phyloP scores from a whole-genome alignment of 1,140 invertebrate genomes.

The Drosophila suzukii region DNA sequence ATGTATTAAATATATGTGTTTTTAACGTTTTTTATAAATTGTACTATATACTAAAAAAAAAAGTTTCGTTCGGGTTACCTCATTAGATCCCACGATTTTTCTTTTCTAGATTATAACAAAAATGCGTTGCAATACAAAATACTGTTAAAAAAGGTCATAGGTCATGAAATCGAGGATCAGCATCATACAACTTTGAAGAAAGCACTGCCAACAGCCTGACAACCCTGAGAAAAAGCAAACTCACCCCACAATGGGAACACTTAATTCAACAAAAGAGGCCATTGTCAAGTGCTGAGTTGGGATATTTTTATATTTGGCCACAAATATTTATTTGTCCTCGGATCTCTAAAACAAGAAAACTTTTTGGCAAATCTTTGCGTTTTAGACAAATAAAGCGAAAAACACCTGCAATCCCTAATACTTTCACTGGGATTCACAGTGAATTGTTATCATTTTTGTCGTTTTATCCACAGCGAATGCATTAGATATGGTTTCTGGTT shows the following conservation, averaged over 20 bases:
- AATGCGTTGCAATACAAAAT: not conserved
- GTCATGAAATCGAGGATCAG: not conserved
- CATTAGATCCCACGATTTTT: no score
- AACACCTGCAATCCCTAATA: not conserved
- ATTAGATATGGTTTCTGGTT: not conserved
- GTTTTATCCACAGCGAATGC: not conserved
- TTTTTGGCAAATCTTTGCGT: not conserved
- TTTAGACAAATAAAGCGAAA: not conserved
- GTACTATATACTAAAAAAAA: no score
- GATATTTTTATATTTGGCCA: not conserved
- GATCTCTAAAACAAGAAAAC: not conserved
- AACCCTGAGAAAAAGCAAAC: constrained; percentile 7
- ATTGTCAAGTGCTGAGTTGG: not conserved
- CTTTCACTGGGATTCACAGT: not conserved
- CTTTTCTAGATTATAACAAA: no score
- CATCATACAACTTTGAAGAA: no score
- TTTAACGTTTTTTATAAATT: no score
- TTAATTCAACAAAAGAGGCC: constrained; percentile 28
- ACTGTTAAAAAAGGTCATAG: not conserved
- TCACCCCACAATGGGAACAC: constrained; percentile 15
- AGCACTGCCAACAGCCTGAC: not conserved
- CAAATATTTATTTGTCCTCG: constrained; percentile 23
- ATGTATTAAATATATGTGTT: no score
- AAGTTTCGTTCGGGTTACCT: no score
- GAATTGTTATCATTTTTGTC: not conserved